Percentiles rank a stretch among this genome's conserved stretches.
Evolutionary conservation across 2,113 vertebrate species (phyloP).

Genomic region (Corythoichthys haematopterus): DNA sequence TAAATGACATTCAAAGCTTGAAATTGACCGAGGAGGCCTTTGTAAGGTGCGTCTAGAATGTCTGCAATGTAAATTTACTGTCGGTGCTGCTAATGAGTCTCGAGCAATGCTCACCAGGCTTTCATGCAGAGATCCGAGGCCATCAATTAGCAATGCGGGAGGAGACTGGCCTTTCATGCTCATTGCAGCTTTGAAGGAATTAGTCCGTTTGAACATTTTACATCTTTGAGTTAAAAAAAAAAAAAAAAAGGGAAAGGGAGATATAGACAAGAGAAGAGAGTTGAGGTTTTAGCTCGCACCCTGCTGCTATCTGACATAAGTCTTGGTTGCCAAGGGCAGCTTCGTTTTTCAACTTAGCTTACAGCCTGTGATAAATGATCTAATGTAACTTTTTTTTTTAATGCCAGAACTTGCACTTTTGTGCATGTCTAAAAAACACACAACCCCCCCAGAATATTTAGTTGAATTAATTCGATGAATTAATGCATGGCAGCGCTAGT

Average conservation of each 20-base stretch:
- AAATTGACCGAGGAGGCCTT: constrained; percentile 27
- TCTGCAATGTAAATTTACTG: constrained; percentile 53
- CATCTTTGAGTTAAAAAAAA: constrained; percentile 39
- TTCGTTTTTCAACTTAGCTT: constrained; percentile 39
- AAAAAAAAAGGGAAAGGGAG: constrained; percentile 9
- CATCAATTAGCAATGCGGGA: constrained; percentile 63
- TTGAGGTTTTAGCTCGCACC: constrained; percentile 31
- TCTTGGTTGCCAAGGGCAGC: constrained; percentile 35
- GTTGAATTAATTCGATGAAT: constrained; percentile 19
- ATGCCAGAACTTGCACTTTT: constrained; percentile 15
- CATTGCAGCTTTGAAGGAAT: constrained; percentile 49
- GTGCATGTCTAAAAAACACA: constrained; percentile 3
- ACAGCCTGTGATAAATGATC: constrained; percentile 41
- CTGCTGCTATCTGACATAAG: constrained; percentile 52
- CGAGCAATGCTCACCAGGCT: constrained; percentile 32
- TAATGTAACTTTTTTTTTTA: constrained; percentile 28
- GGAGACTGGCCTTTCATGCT: constrained; percentile 52
- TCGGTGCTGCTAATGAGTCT: constrained; percentile 55
- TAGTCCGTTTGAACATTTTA: constrained; percentile 62
- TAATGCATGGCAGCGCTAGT: not conserved
- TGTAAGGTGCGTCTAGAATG: constrained; percentile 38
- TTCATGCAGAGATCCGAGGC: constrained; percentile 44
- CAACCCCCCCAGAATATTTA: constrained; percentile 1
- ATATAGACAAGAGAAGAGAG: constrained; percentile 19
- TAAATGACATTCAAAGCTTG: constrained; percentile 35